A percentile compares a stretch with the other conserved stretches of the same genome.
Evolutionary conservation across 1,140 invertebrate species (phyloP).

Genomic region (Cardiocondyla obscurior): DNA sequence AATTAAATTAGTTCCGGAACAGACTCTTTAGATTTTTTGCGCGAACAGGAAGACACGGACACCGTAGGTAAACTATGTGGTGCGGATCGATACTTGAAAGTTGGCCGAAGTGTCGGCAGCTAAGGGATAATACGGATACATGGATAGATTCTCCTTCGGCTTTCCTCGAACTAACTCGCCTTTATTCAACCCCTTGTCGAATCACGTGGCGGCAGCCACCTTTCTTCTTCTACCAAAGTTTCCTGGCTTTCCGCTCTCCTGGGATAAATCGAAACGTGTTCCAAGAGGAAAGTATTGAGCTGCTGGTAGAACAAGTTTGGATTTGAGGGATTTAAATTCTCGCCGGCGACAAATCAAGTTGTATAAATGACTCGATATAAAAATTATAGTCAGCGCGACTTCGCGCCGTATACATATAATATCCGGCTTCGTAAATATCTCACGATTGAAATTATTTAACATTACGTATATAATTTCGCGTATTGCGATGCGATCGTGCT

Average conservation of each 20-base stretch:
- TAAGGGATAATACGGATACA: slow-evolving; percentile 69
- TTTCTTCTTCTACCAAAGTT: slow-evolving; percentile 61
- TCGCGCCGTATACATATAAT: not conserved
- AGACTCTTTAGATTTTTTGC: slow-evolving; percentile 23
- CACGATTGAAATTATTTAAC: slow-evolving; percentile 8
- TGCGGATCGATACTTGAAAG: slow-evolving; percentile 64
- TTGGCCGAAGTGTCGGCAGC: slow-evolving; percentile 63
- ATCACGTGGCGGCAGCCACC: slow-evolving; percentile 52
- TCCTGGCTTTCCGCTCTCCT: slow-evolving; percentile 38
- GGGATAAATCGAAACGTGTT: slow-evolving; percentile 58
- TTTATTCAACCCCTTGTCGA: slow-evolving; percentile 62
- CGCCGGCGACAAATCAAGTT: slow-evolving; percentile 25
- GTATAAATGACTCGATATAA: not conserved
- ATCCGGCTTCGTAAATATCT: not conserved
- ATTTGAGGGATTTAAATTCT: slow-evolving; percentile 47
- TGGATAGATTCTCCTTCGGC: slow-evolving; percentile 38
- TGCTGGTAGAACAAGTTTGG: slow-evolving; percentile 42
- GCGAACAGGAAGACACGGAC: not conserved
- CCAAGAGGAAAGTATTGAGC: slow-evolving; percentile 46
- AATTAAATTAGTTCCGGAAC: slow-evolving; percentile 41
- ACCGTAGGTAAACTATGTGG: slow-evolving; percentile 48
- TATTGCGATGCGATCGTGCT: not conserved
- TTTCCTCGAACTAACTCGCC: slow-evolving; percentile 52
- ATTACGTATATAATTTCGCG: not conserved
- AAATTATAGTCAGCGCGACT: not conserved